Base-by-base conservation (phyloP, 2,888 invertebrate species). In the Cheilosia pagana region DNA sequence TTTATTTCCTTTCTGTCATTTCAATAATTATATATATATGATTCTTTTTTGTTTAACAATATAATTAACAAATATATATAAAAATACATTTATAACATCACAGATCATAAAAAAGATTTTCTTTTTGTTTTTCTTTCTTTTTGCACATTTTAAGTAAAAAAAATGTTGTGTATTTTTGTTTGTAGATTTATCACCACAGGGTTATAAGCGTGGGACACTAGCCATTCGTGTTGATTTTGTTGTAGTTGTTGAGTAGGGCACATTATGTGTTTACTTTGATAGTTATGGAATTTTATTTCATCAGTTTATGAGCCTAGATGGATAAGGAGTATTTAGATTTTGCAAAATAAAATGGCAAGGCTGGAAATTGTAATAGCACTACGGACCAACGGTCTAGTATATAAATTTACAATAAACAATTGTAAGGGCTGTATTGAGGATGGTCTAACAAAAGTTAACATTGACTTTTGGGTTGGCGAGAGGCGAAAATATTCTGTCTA, bases 11-110 rank as follows among this genome's bases (percentile, higher is more conserved):
- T 62, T 70, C 39, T 50, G 59, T 59, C 63, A 60, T 85, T 76
- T 87, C 79, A 74, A 79, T 87, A 81, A 86, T 82, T 81, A 83
- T 86, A 83, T 85, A 83, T 83, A 81, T 85, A 85, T 81, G 79
- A 74, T 75, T 81, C 85, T 78, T 81, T 78, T 86, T 85, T 86
- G 65, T 87, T 87, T 88, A 88, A 88, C 88, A 88, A 88, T 87
- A 88, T 88, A 88, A 88, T 88, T 87, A 88, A 88, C 88, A 88
- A 88, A 88, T 88, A 88, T 88, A 88, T 88, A 88, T 88, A 88
- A 88, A 88, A 88, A 88, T 88, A 88, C 88, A 88, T 88, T 88
- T 87, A 88, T 88, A 88, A 87, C 88, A 88, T 88, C 88, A 88
- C 88, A 88, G 88, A 88, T 87, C 87, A 87, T 87, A 86, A 83